Percentiles rank a stretch among this genome's conserved stretches.
These are phyloP conservation scores for Leptosomus discolor DNA, from an alignment of 2,113 vertebrate genomes.

Conservation along the genomic window DNA sequence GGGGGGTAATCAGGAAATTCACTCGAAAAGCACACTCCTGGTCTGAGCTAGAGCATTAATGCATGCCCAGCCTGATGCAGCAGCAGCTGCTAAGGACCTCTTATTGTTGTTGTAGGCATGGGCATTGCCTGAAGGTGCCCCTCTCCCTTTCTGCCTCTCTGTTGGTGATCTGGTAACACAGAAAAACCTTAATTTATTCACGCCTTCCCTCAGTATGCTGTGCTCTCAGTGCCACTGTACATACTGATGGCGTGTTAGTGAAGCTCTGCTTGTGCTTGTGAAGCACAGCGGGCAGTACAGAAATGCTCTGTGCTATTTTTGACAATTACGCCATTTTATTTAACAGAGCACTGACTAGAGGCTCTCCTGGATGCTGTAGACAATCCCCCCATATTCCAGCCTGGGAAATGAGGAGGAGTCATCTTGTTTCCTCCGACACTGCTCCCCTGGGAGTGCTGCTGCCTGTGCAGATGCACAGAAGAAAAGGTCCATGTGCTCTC, in stretches of 20 bases:
- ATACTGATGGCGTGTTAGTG: background rate
- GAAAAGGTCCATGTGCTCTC: background rate
- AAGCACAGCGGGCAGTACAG: background rate
- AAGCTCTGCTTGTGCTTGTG: background rate
- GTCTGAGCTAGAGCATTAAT: background rate
- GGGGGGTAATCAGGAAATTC: background rate
- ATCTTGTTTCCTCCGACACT: background rate
- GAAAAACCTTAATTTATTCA: background rate
- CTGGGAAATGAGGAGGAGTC: background rate
- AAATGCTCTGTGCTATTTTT: background rate
- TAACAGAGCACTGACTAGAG: background rate
- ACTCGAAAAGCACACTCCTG: background rate
- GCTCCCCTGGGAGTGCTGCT: background rate
- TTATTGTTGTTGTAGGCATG: background rate
- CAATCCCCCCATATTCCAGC: background rate
- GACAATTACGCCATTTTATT: background rate
- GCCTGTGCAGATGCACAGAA: background rate
- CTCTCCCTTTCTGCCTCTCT: background rate
- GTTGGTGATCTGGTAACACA: background rate
- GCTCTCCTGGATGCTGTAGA: background rate
- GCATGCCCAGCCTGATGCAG: background rate
- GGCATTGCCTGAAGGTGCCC: background rate
- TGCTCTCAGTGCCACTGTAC: background rate
- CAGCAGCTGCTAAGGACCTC: background rate
- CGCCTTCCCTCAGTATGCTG: background rate